Evolutionary conservation across 2,888 invertebrate genomes (phyloP).

Genomic region (Eurytoma adleriae): DNA sequence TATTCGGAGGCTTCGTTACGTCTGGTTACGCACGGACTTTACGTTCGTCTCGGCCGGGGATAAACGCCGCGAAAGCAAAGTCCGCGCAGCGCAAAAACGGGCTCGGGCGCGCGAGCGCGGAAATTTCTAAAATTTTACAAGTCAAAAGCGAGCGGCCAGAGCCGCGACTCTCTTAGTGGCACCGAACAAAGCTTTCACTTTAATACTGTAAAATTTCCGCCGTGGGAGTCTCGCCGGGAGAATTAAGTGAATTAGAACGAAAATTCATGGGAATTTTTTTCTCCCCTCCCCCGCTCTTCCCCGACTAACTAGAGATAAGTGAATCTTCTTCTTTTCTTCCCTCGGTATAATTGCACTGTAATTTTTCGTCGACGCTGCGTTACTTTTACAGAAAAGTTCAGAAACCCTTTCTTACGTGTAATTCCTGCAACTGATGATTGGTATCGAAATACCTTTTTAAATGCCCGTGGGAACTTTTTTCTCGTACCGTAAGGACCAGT

Average conservation of each 20-base stretch:
- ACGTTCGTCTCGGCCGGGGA: neutral
- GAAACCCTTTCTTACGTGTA: neutral
- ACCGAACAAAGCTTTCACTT: conserved; percentile 44
- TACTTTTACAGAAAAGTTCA: conserved; percentile 3
- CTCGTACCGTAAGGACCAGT: too few species aligned
- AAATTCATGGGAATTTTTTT: conserved; percentile 51
- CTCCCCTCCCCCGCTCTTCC: neutral
- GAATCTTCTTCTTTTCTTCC: conserved; percentile 18
- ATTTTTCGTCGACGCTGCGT: too few species aligned
- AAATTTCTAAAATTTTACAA: conserved; percentile 26
- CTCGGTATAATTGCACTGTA: neutral
- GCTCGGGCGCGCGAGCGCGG: neutral
- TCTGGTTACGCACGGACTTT: too few species aligned
- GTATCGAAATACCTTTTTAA: too few species aligned
- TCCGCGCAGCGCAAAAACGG: conserved; percentile 3
- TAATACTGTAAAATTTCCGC: conserved; percentile 36
- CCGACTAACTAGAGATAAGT: neutral
- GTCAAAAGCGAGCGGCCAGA: neutral
- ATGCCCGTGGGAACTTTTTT: too few species aligned
- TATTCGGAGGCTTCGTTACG: neutral
- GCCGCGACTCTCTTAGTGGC: neutral
- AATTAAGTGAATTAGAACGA: conserved; percentile 46
- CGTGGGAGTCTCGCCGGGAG: conserved; percentile 22
- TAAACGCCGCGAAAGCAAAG: too few species aligned
- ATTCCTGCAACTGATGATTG: too few species aligned